phyloP scores from a whole-genome alignment of 1,140 invertebrate species.

The Cherax quadricarinatus region DNA sequence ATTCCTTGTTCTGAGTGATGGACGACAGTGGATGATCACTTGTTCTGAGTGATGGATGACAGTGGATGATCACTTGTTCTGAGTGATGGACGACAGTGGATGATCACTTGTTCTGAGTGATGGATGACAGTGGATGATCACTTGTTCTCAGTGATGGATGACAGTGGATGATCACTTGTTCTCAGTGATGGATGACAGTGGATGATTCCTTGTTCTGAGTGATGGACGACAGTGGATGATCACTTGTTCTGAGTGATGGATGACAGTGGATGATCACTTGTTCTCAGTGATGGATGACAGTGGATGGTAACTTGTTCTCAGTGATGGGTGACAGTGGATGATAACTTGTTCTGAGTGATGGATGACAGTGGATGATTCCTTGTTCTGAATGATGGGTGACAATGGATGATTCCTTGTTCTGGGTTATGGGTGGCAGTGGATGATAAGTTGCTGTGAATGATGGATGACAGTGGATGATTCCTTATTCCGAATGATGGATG shows the following conservation, averaged over 20 bases:
- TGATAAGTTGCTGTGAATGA: too few species aligned
- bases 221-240: not conserved
- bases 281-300: too few species aligned
- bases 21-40: too few species aligned
- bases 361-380: not conserved
- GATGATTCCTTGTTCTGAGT: not conserved
- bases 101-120: not conserved
- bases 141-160: not conserved
- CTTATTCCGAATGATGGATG: too few species aligned
- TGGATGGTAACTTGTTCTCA: not conserved
- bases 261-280: not conserved
- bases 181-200: too few species aligned
- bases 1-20: not conserved
- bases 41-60: not conserved
- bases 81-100: too few species aligned
- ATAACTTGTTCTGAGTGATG: too few species aligned
- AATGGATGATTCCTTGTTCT: not conserved
- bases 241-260: rapidly evolving
- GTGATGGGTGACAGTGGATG: not conserved
- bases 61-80: not conserved
- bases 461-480: not conserved
- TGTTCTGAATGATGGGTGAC: too few species aligned
- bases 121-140: too few species aligned
- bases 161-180: not conserved
- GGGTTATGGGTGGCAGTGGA: not conserved